Percentiles rank a stretch among this genome's conserved stretches.
These are phyloP conservation scores for Coregonus suidteri DNA, from an alignment of 2,797 vertebrate species.

Conservation along the genomic window DNA sequence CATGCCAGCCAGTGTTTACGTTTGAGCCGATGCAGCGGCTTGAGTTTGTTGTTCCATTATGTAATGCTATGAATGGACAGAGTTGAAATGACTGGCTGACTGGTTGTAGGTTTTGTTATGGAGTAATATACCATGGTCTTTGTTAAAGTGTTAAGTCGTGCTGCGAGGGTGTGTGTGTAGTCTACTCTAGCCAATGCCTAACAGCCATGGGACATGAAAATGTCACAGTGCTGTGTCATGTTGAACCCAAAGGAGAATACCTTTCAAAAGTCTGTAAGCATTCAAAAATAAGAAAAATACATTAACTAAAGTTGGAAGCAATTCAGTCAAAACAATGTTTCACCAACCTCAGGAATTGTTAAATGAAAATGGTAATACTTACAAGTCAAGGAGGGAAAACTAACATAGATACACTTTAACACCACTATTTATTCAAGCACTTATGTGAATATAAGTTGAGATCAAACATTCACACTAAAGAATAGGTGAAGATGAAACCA, in stretches of 20 bases:
- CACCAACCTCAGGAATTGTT: not conserved
- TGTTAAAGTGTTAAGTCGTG: conserved; percentile 48
- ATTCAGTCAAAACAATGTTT: not conserved
- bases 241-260: conserved; percentile 29
- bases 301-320: conserved; percentile 21
- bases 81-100: conserved; percentile 55
- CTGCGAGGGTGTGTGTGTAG: not conserved
- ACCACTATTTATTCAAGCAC: conserved; percentile 7
- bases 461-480: conserved; percentile 23
- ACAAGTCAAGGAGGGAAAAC: not conserved
- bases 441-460: not conserved
- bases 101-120: conserved; percentile 48
- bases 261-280: conserved; percentile 32
- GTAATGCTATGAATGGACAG: conserved; percentile 73
- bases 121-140: conserved; percentile 50
- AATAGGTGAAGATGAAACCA: conserved; percentile 6
- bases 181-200: conserved; percentile 26
- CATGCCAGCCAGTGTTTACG: conserved; percentile 70
- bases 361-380: not conserved
- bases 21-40: conserved; percentile 66
- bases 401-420: not conserved
- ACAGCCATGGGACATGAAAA: conserved; percentile 36
- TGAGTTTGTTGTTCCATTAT: conserved; percentile 82
- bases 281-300: conserved; percentile 28
- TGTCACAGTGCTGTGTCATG: conserved; percentile 28